A percentile compares a stretch with the other conserved stretches of the same genome.
Evolutionary conservation across 2,797 vertebrate genomes (phyloP).

Genomic region (Loris lydekkerianus): DNA sequence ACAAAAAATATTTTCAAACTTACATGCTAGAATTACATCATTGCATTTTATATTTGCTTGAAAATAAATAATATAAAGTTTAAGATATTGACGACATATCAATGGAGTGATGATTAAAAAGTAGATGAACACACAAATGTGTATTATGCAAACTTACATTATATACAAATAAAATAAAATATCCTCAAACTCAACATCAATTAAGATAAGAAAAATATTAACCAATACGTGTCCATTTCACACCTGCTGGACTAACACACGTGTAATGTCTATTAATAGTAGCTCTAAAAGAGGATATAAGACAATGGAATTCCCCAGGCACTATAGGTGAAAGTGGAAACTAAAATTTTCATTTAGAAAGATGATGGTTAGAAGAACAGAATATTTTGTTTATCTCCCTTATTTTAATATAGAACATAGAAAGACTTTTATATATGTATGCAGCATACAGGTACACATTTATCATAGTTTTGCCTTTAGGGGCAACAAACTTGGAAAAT

Average conservation of each 20-base stretch:
- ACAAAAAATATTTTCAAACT: neutral
- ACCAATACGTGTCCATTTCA: neutral
- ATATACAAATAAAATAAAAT: neutral
- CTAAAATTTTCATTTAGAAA: neutral
- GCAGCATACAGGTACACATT: neutral
- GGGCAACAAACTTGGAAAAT: neutral
- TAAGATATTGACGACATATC: neutral
- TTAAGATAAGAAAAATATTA: neutral
- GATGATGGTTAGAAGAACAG: neutral
- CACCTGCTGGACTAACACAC: neutral
- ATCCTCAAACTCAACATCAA: neutral
- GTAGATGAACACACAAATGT: neutral
- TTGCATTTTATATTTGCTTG: neutral
- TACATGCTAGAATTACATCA: neutral
- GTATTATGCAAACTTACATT: neutral
- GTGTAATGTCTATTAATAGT: neutral
- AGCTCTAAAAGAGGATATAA: neutral
- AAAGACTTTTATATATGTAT: neutral
- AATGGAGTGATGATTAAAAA: neutral
- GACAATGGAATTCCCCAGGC: neutral
- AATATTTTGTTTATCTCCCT: neutral
- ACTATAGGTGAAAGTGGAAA: neutral
- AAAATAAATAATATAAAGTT: neutral
- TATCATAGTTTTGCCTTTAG: neutral
- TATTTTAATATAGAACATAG: neutral